These are phyloP conservation scores for Mareca penelope DNA, from an alignment of 2,797 vertebrate genomes.

Conservation along the genomic window DNA sequence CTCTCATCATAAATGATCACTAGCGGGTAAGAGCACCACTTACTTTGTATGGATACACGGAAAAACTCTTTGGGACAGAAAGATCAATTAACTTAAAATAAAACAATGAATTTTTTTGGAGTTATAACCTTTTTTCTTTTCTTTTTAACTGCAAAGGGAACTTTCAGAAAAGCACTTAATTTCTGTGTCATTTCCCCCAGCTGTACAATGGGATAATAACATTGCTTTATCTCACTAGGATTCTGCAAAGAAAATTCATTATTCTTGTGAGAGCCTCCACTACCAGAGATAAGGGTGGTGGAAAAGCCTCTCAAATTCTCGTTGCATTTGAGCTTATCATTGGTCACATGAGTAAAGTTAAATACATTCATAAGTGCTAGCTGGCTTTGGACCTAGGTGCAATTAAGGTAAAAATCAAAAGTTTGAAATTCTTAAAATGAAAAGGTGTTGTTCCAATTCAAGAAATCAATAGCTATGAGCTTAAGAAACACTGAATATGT, in stretches of 20 bases:
- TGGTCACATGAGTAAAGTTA: not conserved
- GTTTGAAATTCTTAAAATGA: not conserved
- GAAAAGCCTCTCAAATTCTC: slow-evolving; percentile 35
- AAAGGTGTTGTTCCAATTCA: not conserved
- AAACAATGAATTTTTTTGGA: not conserved
- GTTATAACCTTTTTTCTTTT: not conserved
- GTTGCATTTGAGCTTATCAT: not conserved
- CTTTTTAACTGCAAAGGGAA: slow-evolving; percentile 15
- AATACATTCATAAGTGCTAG: not conserved
- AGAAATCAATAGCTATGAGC: not conserved
- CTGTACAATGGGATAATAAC: slow-evolving; percentile 48
- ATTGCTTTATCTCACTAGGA: slow-evolving; percentile 40
- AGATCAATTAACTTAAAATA: slow-evolving; percentile 50
- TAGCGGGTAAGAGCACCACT: not conserved
- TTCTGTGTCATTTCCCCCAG: slow-evolving; percentile 29
- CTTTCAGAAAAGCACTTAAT: slow-evolving; percentile 4
- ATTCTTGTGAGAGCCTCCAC: slow-evolving; percentile 39
- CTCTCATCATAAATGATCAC: not conserved
- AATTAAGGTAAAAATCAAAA: not conserved
- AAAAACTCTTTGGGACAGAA: not conserved
- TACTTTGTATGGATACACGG: not conserved
- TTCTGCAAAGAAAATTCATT: slow-evolving; percentile 61
- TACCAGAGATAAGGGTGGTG: slow-evolving; percentile 13
- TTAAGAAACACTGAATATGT: not conserved
- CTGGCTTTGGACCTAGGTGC: not conserved